Evolutionary conservation across 2,888 invertebrate genomes (phyloP).

Genomic region (Chymomyza fuscimana): DNA sequence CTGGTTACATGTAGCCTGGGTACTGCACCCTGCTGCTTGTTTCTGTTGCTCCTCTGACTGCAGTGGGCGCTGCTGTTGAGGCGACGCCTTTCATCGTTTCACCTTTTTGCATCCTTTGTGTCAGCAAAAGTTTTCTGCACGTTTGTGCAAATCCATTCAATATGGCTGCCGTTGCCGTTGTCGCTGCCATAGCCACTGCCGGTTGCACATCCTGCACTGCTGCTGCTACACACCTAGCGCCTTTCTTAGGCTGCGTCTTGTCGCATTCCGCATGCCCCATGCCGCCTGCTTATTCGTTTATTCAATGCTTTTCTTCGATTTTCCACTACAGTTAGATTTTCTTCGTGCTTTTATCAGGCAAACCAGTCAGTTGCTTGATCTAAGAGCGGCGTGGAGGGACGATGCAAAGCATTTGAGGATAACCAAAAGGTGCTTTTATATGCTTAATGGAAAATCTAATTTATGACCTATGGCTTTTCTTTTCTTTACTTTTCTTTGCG

Average conservation of each 20-base stretch:
- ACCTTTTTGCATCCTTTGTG: slow-evolving; percentile 73
- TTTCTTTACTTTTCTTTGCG: slow-evolving; percentile 74
- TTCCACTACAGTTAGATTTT: slow-evolving; percentile 70
- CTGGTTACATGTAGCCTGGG: slow-evolving; percentile 17
- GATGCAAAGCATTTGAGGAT: slow-evolving; percentile 70
- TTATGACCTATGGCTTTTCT: slow-evolving; percentile 74
- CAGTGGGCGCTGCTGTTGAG: neutral
- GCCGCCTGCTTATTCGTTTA: slow-evolving; percentile 60
- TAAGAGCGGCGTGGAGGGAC: slow-evolving; percentile 2
- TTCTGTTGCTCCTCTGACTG: slow-evolving; percentile 18
- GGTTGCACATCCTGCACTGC: slow-evolving; percentile 5
- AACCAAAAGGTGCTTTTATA: slow-evolving; percentile 75
- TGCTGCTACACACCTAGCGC: slow-evolving; percentile 40
- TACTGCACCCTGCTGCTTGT: slow-evolving; percentile 19
- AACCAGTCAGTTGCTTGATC: neutral
- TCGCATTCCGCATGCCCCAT: slow-evolving; percentile 19
- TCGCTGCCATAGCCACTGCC: neutral
- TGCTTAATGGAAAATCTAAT: slow-evolving; percentile 74
- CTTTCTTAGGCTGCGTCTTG: slow-evolving; percentile 44
- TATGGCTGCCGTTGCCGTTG: slow-evolving; percentile 61
- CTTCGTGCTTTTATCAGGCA: slow-evolving; percentile 58
- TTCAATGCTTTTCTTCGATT: slow-evolving; percentile 75
- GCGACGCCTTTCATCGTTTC: slow-evolving; percentile 27
- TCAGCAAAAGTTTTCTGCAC: slow-evolving; percentile 72
- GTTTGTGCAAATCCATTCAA: slow-evolving; percentile 73